Base-by-base conservation (phyloP, 2,797 vertebrate species). In the Lerista edwardsae region DNA sequence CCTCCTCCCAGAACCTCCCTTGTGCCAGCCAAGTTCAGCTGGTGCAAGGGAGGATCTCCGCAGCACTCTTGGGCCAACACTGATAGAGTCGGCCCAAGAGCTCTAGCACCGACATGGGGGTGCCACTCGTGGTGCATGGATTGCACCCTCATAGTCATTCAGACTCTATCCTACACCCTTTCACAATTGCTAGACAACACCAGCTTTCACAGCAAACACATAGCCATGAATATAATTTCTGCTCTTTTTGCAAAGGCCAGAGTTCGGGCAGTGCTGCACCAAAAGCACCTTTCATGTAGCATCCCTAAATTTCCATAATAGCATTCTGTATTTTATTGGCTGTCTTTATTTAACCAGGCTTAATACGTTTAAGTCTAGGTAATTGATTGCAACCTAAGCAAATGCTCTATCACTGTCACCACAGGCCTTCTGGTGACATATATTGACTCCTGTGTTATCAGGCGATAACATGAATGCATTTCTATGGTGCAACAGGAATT, bases 381-480 rank as follows among this genome's bases (percentile, higher is more conserved):
- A 89, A 92, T 78, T 91, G 83, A 88, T 92, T 75, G 21, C 55
- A 89, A 21, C 47, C 79, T 86, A 74, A 31, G 84, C 41, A 86
- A 91, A 85, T 82, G 39, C 85, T 90, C 83, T 36, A 1, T 88
- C 89, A 83, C 81, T 71, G 81, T 94, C 92, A 80, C 51, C 7
- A 1, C 47, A n/a, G 74, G 72, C 59, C 72, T 86, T 62, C 68
- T 15, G 34, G 84, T 87, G 83, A 76, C 72, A 83, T 31, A 82
- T 2, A 4, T 44, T 81, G 83, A 74, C 85, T 89, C 78, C 36
- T 79, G n/a, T 87, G 47, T 91, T 87, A 84, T 74, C 80, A 71
- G 47, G 89, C 79, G 79, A 79, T 64, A 72, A 85, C 47, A 55
- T 41, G 76, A 77, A 67, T 86, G 57, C 39, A n/a, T 91, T 91